A percentile compares a stretch with the other conserved stretches of the same genome.
phyloP scores from a whole-genome alignment of 2,888 invertebrate species.

The Strigamia maritima region DNA sequence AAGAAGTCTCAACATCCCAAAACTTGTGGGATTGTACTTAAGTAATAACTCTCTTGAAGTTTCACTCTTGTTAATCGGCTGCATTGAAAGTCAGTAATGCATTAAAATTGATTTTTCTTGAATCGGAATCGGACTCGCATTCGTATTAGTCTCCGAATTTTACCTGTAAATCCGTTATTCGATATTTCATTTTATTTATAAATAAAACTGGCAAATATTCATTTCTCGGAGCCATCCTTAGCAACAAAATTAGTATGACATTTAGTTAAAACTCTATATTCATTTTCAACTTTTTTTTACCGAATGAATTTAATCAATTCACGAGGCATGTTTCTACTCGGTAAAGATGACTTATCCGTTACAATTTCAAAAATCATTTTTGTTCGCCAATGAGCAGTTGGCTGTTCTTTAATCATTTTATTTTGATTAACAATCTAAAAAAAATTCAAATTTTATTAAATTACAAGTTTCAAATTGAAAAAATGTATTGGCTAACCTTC shows the following conservation, averaged over 20 bases:
- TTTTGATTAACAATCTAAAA: background rate
- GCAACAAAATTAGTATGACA: constrained; percentile 33
- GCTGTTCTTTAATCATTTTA: constrained; percentile 49
- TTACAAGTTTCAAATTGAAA: background rate
- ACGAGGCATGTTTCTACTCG: constrained; percentile 64
- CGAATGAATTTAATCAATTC: constrained; percentile 64
- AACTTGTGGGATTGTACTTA: constrained; percentile 69
- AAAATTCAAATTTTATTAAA: background rate
- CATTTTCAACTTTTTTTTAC: constrained; percentile 51
- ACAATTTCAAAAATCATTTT: constrained; percentile 70
- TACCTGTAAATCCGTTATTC: constrained; percentile 20
- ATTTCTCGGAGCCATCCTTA: constrained; percentile 60
- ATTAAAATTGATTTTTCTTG: background rate
- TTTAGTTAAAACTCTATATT: too few species aligned
- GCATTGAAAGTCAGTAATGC: background rate
- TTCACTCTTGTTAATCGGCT: background rate
- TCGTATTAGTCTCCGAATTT: background rate
- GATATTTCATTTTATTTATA: constrained; percentile 20
- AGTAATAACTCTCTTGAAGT: constrained; percentile 50
- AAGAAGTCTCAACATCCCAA: constrained; percentile 70
- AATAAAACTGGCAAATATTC: constrained; percentile 70
- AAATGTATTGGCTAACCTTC: background rate
- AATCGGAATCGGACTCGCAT: too few species aligned
- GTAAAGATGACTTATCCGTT: constrained; percentile 67
- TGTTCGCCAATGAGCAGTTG: constrained; percentile 72